Conservation (phyloP, 2,113 vertebrate genomes). For the Climacteris rufus region DNA sequence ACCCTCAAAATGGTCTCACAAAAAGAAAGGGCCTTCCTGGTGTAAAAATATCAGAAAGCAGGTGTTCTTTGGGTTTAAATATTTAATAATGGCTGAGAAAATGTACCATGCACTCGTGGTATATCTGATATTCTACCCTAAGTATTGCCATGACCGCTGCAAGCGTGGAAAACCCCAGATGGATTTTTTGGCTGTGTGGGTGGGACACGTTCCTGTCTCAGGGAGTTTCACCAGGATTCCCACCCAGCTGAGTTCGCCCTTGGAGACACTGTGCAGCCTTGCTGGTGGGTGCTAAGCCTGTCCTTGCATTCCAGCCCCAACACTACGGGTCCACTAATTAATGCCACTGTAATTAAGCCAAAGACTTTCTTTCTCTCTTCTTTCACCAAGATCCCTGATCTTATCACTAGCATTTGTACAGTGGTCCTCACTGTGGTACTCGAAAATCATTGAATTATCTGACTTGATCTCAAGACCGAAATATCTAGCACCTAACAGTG, state of each 20-base stretch:
- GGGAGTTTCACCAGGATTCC: neutral
- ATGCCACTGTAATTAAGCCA: neutral
- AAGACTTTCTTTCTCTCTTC: neutral
- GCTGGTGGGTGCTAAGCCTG: rapidly evolving
- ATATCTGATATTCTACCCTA: neutral
- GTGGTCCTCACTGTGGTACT: neutral
- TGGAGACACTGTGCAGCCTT: neutral
- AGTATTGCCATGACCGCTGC: neutral
- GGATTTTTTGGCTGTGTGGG: neutral
- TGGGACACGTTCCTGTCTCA: neutral
- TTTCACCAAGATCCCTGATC: neutral
- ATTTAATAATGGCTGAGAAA: neutral
- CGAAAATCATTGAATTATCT: neutral
- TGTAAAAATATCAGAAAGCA: neutral
- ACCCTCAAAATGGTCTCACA: neutral
- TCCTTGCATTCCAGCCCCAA: neutral
- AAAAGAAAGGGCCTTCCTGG: neutral
- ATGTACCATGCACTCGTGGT: neutral
- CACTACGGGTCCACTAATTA: neutral
- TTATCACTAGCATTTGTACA: neutral
- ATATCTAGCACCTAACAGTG: neutral
- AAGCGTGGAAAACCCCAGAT: neutral
- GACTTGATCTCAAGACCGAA: neutral
- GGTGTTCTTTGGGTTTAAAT: neutral
- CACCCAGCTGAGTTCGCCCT: neutral